These are phyloP conservation scores for Ictalurus furcatus DNA, from an alignment of 2,113 vertebrate species.

Conservation along the genomic window DNA sequence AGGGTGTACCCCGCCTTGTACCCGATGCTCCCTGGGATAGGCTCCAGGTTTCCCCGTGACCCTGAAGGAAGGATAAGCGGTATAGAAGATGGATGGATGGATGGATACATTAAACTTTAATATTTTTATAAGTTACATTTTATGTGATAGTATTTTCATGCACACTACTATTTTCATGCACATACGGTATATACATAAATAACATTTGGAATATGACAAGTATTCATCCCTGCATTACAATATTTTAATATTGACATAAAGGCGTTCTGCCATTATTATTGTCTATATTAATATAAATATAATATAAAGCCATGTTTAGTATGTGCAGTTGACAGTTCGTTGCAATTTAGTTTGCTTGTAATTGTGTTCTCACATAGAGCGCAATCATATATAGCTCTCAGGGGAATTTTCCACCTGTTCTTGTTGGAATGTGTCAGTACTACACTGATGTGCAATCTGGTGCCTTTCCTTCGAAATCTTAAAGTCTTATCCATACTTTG, in stretches of 20 bases:
- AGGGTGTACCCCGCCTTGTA: too few relatives aligned
- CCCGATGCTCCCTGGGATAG: too few relatives aligned
- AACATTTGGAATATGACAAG: neutral
- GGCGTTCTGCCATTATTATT: neutral
- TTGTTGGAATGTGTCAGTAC: slow-evolving; percentile 3
- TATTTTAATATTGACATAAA: neutral
- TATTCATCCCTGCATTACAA: neutral
- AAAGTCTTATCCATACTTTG: neutral
- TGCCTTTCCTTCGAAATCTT: neutral
- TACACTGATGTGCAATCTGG: slow-evolving; percentile 17
- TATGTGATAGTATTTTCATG: neutral
- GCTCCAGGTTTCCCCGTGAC: too few relatives aligned
- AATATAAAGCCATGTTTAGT: neutral
- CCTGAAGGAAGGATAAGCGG: too few relatives aligned
- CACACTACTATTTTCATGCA: neutral
- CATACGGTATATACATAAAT: neutral
- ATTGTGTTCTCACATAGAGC: neutral
- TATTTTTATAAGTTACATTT: neutral
- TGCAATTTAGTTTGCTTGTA: slow-evolving; percentile 13
- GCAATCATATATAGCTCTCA: neutral
- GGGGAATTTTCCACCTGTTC: slow-evolving; percentile 10
- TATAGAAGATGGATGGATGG: too few relatives aligned
- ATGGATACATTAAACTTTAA: neutral
- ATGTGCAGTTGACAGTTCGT: neutral
- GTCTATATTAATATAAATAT: neutral